phyloP scores from a whole-genome alignment of 92 coral and sea anemone genomes.

The Epizoanthus stellaris region DNA sequence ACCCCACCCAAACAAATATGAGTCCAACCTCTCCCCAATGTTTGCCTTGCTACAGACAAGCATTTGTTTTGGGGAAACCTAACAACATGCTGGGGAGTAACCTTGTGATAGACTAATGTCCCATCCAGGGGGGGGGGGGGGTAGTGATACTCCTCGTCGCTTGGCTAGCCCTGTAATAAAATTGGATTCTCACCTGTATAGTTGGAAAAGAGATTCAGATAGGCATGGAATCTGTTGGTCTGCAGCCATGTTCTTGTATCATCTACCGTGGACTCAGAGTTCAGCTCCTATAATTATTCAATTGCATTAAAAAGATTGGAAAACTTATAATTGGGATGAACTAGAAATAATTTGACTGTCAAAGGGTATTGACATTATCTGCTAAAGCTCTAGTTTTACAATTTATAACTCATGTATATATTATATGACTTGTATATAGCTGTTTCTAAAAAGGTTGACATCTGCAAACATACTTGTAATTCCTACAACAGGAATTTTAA shows the following conservation, averaged over 20 bases:
- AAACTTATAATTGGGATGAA: too few species aligned
- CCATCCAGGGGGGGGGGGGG: background rate
- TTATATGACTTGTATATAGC: too few species aligned
- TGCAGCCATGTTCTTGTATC: conserved; percentile 97
- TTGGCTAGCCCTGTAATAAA: background rate
- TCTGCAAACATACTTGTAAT: too few species aligned
- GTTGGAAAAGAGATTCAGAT: conserved; percentile 80
- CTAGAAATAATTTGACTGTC: too few species aligned
- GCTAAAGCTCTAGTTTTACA: too few species aligned
- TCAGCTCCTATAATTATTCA: conserved; percentile 63
- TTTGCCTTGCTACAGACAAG: background rate
- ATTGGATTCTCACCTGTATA: conserved; percentile 75
- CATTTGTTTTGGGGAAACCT: too few species aligned
- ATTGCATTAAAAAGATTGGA: too few species aligned
- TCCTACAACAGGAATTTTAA: too few species aligned
- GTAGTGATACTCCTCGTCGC: background rate
- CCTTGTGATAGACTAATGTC: background rate
- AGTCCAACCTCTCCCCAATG: background rate
- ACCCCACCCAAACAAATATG: too few species aligned
- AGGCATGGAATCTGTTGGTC: conserved; percentile 84
- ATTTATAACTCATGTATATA: too few species aligned
- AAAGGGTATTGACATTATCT: too few species aligned
- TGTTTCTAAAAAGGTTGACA: too few species aligned
- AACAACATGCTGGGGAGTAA: background rate
- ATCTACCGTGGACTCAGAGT: conserved; percentile 83